Base-by-base conservation (phyloP, 1,140 invertebrate genomes). In the Zaprionus africanus region DNA sequence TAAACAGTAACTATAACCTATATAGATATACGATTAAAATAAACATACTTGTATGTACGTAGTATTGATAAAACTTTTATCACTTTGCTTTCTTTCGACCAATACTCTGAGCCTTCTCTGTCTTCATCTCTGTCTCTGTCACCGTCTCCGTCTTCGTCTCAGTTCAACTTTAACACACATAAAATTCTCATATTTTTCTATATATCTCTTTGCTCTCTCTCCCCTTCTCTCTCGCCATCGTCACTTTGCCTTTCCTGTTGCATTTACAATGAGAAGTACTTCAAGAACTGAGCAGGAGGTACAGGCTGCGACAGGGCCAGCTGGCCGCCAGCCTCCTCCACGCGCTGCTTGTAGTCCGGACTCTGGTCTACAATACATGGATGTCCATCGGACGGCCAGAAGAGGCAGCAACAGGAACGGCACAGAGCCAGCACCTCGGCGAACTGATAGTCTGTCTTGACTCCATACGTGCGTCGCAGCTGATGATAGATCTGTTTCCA, bases 371-470 rank as follows among this genome's bases (percentile, higher is more conserved):
- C 96, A 75, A 98, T 97, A 92, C 97, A 98, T 0, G 97, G 97
- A 93, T 98, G 97, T 0, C 97, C 97, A 53, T 97, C 94, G 1
- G 96, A 97, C 81, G 98, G 96, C 99, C 99, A 99, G 92, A 99
- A 99, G 38, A 99, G 95, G 92, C 98, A 98, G 82, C 98, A 96
- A 93, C 99, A 99, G 92, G 98, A 97, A 71, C 97, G 95, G 93
- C 99, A 99, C 49, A 99, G 94, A 53, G 98, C 97, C 72, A 99
- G 94, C 92, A 98, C 98, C 93, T 99, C 98, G 1, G 98, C 97
- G 93, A 97, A 99, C 82, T 95, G 95, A 24, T 94, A 93, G 75
- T 98, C 97, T 93, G 99, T 98, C 72, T 96, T 95, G 19, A 98
- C 94, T 19, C 98, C 98, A 93, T 97, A 98, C 75, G 96, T 95